Conservation (phyloP, 2,797 vertebrate genomes). For the Myotis vivesi region DNA sequence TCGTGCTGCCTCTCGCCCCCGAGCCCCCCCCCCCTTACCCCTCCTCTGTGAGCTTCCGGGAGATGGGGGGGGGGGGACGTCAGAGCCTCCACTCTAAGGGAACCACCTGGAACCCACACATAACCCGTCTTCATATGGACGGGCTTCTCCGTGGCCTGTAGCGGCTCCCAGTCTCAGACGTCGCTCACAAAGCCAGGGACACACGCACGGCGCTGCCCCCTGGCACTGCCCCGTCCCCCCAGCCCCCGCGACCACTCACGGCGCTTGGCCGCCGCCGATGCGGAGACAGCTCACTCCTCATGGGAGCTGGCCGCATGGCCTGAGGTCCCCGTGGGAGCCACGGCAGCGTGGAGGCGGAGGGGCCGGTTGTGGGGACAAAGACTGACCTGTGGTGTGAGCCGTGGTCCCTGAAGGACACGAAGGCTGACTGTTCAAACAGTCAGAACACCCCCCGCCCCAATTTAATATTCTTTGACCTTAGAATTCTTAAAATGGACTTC, state of each 20-base stretch:
- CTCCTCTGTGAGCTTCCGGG: not conserved
- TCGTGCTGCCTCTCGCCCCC: not conserved
- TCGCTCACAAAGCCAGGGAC: no score
- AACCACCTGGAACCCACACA: accelerated
- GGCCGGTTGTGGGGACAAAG: no score
- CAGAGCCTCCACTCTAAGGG: no score
- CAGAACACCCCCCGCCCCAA: not conserved
- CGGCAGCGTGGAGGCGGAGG: not conserved
- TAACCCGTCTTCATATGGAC: accelerated
- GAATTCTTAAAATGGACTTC: not conserved
- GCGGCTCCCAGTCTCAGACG: not conserved
- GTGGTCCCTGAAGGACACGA: no score
- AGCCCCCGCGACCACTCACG: accelerated
- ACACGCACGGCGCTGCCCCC: not conserved
- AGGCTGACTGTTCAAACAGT: not conserved
- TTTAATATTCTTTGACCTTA: not conserved
- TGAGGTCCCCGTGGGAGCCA: not conserved
- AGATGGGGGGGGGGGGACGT: not conserved
- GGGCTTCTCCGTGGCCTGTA: not conserved
- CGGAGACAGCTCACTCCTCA: accelerated
- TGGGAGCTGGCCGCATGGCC: not conserved
- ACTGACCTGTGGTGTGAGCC: accelerated
- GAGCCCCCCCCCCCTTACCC: no score
- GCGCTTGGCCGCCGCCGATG: accelerated
- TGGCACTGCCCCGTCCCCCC: accelerated